Base-by-base conservation (phyloP, 2,888 invertebrate species). In the Epirrita christyi region DNA sequence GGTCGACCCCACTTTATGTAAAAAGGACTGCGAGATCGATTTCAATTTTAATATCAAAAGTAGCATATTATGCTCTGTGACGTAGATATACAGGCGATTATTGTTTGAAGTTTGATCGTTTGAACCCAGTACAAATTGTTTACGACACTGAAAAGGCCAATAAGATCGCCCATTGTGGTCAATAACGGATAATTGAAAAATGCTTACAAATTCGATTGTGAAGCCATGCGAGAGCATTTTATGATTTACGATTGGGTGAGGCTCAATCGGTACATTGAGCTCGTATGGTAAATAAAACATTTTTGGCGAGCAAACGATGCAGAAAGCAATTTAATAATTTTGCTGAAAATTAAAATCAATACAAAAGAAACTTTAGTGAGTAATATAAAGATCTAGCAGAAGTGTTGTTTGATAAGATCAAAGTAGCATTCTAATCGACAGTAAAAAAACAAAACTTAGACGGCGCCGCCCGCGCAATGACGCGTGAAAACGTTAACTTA, bases 121-220 rank as follows among this genome's bases (percentile, higher is more conserved):
- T 72, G 67, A 72, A 67, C 67, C 64, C 60, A 46, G 70, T 75
- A 84, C 81, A 86, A 86, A 85, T 85, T 84, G 82, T 85, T 86
- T 81, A 86, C 78, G 80, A 79, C 76, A 73, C 59, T 77, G 78
- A 88, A 88, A 88, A 85, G 85, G 78, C 81, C 83, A 86, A 87
- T 85, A 83, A 82, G 79, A 80, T 78, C 76, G 76, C 59, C 81
- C 82, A 86, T 88, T 89, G 88, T 88, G 88, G 88, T 88, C 88
- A 89, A 88, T 88, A 81, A 86, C 82, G 85, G 77, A 86, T 89
- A 89, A 91, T 90, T 89, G 88, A 88, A 90, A 88, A 89, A 88
- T 78, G 80, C 82, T 87, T 82, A 86, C 87, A 88, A 88, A 87
- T 88, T 86, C 80, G 86, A 89, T 85, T 88, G 86, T 86, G 79